These are phyloP conservation scores for Oceanites oceanicus DNA, from an alignment of 2,113 vertebrate species.

Conservation along the genomic window DNA sequence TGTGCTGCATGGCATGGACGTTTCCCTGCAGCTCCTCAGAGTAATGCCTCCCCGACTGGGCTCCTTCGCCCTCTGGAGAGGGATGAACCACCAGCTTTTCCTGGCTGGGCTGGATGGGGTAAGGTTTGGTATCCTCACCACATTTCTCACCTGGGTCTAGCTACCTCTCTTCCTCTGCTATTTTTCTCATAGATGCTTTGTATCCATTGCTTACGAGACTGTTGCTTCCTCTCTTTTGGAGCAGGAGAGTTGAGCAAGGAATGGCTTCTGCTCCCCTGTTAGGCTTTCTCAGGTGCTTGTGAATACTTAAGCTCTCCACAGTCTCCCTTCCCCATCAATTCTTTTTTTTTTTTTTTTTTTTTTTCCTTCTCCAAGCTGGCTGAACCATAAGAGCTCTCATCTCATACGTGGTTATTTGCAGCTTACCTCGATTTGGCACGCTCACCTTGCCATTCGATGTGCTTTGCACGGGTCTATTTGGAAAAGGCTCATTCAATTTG, in stretches of 20 bases:
- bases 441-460: background rate
- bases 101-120: background rate
- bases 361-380: background rate
- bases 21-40: background rate
- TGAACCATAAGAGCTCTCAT: background rate
- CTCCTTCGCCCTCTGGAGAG: background rate
- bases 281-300: background rate
- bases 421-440: background rate
- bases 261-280: background rate
- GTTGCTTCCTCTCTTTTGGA: background rate
- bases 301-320: background rate
- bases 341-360: too few relatives aligned
- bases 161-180: background rate
- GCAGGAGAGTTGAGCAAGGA: background rate
- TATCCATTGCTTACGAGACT: background rate
- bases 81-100: background rate
- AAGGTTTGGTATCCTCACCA: background rate
- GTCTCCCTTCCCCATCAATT: background rate
- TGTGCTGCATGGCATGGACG: background rate
- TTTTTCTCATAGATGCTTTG: background rate
- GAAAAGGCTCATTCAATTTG: background rate
- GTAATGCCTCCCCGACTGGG: accelerated
- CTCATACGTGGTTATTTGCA: background rate
- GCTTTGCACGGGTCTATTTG: background rate
- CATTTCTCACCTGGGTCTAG: background rate